phyloP scores from a whole-genome alignment of 2,888 invertebrate species.

The Enoplolaimus lenunculus region DNA sequence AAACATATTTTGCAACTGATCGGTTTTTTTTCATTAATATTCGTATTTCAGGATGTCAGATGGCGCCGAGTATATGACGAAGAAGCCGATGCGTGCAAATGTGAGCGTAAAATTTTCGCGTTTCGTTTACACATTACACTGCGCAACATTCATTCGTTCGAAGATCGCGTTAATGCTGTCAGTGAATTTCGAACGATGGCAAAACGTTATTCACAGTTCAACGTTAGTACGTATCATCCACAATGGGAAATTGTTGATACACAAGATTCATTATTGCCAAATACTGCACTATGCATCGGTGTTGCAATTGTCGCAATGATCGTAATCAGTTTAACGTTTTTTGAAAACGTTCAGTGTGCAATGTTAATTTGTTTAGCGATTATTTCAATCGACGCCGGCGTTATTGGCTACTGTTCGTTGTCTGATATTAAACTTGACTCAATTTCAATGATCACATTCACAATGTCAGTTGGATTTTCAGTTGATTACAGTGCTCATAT shows the following conservation, averaged over 20 bases:
- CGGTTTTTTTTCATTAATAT: no score
- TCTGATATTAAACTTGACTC: not conserved
- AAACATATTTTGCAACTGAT: no score
- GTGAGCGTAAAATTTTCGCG: not conserved
- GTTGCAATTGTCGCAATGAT: not conserved
- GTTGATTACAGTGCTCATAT: conserved; percentile 86
- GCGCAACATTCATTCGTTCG: not conserved
- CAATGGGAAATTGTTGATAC: not conserved
- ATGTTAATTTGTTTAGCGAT: not conserved
- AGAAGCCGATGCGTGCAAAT: not conserved
- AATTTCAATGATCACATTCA: not conserved
- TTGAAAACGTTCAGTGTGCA: not conserved
- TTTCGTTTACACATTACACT: not conserved
- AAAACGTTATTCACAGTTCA: not conserved
- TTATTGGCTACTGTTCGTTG: not conserved
- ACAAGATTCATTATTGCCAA: not conserved
- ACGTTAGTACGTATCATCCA: not conserved
- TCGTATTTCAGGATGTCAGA: not conserved
- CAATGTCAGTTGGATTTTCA: conserved; percentile 50
- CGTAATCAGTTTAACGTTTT: not conserved
- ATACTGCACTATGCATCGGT: not conserved
- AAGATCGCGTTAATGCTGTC: not conserved
- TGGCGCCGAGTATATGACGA: not conserved
- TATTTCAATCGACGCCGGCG: not conserved
- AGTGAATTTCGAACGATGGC: not conserved